Conservation (phyloP, 1,140 invertebrate species). For the Mya arenaria region DNA sequence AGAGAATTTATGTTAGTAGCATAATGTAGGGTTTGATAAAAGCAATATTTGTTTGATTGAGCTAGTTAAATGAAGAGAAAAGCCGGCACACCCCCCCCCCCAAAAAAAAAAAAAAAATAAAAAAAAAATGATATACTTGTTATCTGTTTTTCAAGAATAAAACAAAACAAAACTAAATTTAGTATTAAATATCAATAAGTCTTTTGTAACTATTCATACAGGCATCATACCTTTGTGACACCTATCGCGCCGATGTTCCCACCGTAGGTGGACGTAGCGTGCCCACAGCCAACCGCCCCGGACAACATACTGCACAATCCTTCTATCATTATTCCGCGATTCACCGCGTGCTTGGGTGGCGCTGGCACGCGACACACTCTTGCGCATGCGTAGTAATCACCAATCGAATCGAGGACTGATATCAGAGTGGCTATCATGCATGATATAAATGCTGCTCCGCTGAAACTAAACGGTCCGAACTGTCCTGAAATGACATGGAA, state of each 20-base stretch:
- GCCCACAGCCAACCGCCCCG: constrained; percentile 90
- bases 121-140: not conserved
- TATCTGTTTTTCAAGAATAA: no score
- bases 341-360: constrained; percentile 50
- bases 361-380: constrained; percentile 37
- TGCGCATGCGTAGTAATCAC: constrained; percentile 65
- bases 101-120: no score
- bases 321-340: constrained; percentile 35
- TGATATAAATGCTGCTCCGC: constrained; percentile 44
- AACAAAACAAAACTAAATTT: no score
- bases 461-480: constrained; percentile 58
- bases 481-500: constrained; percentile 70
- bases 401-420: constrained; percentile 68
- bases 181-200: no score
- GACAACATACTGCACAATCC: constrained; percentile 84
- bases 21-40: not conserved
- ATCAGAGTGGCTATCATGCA: constrained; percentile 60
- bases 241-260: constrained; percentile 96
- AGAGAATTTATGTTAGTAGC: not conserved
- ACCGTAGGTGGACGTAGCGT: constrained; percentile 91
- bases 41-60: not conserved
- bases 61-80: not conserved
- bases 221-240: constrained; percentile 82
- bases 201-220: no score
- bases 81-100: not conserved